Percentiles rank a stretch among this genome's conserved stretches.
These are phyloP conservation scores for Megaleporinus macrocephalus DNA, from an alignment of 2,113 vertebrate species.

Conservation along the genomic window DNA sequence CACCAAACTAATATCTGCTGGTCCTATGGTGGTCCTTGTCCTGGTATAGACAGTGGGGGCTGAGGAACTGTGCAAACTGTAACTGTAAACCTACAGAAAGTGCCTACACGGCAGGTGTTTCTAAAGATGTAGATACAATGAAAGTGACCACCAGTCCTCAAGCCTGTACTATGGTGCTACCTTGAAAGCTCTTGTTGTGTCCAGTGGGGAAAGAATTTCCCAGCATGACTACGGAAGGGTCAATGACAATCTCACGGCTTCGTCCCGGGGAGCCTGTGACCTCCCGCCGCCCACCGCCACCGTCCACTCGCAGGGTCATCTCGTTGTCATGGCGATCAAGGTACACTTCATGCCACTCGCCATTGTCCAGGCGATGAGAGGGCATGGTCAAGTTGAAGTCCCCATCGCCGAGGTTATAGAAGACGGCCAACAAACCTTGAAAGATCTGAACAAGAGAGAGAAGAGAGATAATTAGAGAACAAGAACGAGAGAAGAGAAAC, in stretches of 20 bases:
- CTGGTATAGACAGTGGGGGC: too few relatives aligned
- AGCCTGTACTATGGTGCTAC: conserved; percentile 62
- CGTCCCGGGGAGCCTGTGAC: conserved; percentile 73
- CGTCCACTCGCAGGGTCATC: conserved; percentile 82
- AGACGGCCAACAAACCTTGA: conserved; percentile 81
- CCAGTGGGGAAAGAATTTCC: conserved; percentile 79
- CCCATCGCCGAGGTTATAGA: conserved; percentile 89
- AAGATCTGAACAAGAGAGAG: conserved; percentile 72
- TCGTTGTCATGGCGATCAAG: conserved; percentile 87
- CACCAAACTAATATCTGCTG: too few relatives aligned
- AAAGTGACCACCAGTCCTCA: neutral
- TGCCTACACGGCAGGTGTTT: too few relatives aligned
- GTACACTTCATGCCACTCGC: conserved; percentile 86
- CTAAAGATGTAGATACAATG: too few relatives aligned
- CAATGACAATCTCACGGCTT: conserved; percentile 85
- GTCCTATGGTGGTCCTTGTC: too few relatives aligned
- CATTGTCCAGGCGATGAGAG: conserved; percentile 84
- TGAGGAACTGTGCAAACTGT: too few relatives aligned
- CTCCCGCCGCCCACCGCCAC: conserved; percentile 84
- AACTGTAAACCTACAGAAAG: too few relatives aligned
- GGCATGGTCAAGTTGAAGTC: conserved; percentile 82
- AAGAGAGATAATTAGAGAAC: neutral
- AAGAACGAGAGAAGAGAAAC: neutral
- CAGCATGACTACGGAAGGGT: conserved; percentile 81
- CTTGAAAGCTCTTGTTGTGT: conserved; percentile 85